Base-by-base conservation (phyloP, 2,888 invertebrate genomes). In the Lithosia quadra region DNA sequence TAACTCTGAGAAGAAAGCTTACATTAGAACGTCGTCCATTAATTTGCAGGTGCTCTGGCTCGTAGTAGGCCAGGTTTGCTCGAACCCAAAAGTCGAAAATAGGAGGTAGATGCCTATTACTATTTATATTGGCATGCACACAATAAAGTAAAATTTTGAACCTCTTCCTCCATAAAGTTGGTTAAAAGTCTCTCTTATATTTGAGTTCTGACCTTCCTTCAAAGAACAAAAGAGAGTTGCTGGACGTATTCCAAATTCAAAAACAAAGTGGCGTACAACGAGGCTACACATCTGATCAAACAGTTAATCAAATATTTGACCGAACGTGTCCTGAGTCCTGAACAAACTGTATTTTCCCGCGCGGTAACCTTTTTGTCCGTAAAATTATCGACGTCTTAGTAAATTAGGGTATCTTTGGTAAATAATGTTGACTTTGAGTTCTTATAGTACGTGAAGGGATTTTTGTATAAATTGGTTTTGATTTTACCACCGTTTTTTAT, bases 281-380 rank as follows among this genome's bases (percentile, higher is more conserved):
- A 9, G 66, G 63, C 33, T 15, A 34, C 59, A 66, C 56, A 56
- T 56, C 28, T 56, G 49, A 28, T 56, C 56, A 70, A 67, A 70
- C 56, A 57, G 71, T 79, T 66, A 68, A 33, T 60, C 68, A 62
- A 71, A 74, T 59, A 65, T 75, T 76, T 69, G 68, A 63, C 56
- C 24, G 57, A 63, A 21, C 39, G 24, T 36, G 64, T 73, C 74
- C 72, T 72, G 74, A 73, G 49, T 65, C 74, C 73, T 73, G 74
- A 75, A 39, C 65, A 74, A 81, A 81, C 78, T 74, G 63, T 74
- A 58, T 75, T 80, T 77, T 79, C 69, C 66, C 68, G 28, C 39
- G 53, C n/a, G 59, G 60, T 60, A 69, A 72, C 53, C 24, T 68
- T 75, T 63, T 71, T 74, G 75, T 63, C 68, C 66, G 73, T 71